These are phyloP conservation scores for Sebastes diaconus DNA, from an alignment of 2,797 vertebrate genomes.

Conservation along the genomic window DNA sequence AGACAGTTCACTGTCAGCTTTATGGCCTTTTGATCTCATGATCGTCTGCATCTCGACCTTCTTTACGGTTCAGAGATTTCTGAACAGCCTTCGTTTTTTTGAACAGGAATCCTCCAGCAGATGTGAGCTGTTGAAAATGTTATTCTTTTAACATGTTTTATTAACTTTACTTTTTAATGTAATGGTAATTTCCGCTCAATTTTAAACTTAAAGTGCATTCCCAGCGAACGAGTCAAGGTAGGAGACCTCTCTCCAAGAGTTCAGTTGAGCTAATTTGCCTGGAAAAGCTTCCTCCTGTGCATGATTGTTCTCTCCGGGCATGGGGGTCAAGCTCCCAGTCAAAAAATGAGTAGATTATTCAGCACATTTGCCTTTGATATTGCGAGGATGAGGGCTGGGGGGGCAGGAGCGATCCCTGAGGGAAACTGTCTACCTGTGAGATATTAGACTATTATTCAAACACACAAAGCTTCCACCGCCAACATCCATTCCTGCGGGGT, in stretches of 20 bases:
- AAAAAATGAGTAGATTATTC: constrained; percentile 49
- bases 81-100: background rate
- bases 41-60: background rate
- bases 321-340: constrained; percentile 25
- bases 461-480: constrained; percentile 9
- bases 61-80: constrained; percentile 4
- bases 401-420: constrained; percentile 31
- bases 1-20: constrained; percentile 16
- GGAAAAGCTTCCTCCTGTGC: constrained; percentile 22
- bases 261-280: constrained; percentile 42
- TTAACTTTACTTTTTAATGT: background rate
- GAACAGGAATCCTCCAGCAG: background rate
- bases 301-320: constrained; percentile 26
- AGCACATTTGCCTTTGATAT: constrained; percentile 57
- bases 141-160: background rate
- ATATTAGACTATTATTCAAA: constrained; percentile 60
- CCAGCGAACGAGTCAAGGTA: background rate
- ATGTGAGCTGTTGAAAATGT: background rate
- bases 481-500: constrained; percentile 18
- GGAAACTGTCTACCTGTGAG: constrained; percentile 46
- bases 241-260: constrained; percentile 2
- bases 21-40: constrained; percentile 9
- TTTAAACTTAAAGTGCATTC: constrained; percentile 4
- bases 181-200: background rate
- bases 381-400: background rate